Conservation (phyloP, 2,797 vertebrate species). For the Phoebastria nigripes region DNA sequence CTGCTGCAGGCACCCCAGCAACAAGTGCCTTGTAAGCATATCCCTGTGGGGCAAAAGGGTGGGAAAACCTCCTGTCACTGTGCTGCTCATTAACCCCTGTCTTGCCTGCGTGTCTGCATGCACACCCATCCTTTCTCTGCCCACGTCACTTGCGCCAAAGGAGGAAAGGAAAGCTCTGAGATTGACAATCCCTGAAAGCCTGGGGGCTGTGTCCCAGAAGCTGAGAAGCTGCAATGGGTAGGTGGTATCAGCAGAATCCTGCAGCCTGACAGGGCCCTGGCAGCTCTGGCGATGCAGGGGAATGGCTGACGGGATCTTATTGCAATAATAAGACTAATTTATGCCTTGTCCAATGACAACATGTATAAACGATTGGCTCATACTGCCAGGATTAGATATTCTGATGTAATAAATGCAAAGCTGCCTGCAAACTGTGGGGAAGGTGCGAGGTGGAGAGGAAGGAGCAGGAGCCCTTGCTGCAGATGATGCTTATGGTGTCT, state of each 20-base stretch:
- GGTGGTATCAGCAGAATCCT: not conserved
- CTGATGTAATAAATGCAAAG: conserved; percentile 46
- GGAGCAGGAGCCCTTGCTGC: not conserved
- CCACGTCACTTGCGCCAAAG: fast-evolving
- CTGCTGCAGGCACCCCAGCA: not conserved
- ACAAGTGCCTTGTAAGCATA: not conserved
- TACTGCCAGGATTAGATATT: conserved; percentile 34
- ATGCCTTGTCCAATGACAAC: conserved; percentile 18
- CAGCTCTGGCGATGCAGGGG: not conserved
- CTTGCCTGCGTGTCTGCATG: not conserved
- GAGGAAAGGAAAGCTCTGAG: not conserved
- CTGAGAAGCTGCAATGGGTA: not conserved
- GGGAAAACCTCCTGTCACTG: not conserved
- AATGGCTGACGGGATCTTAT: not conserved
- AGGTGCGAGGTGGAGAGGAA: not conserved
- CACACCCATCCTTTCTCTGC: not conserved
- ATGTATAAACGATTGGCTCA: not conserved
- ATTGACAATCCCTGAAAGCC: not conserved
- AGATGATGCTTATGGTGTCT: not conserved
- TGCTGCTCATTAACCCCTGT: not conserved
- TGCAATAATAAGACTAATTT: conserved; percentile 23
- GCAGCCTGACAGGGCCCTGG: not conserved
- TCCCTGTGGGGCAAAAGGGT: not conserved
- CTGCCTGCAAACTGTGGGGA: not conserved
- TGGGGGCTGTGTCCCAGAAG: not conserved